A percentile compares a stretch with the other conserved stretches of the same genome.
phyloP scores from a whole-genome alignment of 2,888 invertebrate genomes.

The Meiosimyza platycephala region DNA sequence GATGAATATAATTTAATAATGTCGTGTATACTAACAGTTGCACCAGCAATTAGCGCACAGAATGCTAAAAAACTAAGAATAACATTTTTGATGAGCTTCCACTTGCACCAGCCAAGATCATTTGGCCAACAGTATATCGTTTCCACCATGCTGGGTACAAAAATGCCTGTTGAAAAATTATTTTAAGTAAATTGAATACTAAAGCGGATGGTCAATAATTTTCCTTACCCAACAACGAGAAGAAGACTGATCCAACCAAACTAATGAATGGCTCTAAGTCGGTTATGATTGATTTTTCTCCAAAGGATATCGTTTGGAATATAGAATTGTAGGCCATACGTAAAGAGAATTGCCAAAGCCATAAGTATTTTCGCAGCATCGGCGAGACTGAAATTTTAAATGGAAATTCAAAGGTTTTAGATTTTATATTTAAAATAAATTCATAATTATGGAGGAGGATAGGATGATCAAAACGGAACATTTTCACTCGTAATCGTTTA shows the following conservation, averaged over 20 bases:
- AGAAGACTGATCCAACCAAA: slow-evolving; percentile 82
- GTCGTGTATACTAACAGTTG: slow-evolving; percentile 63
- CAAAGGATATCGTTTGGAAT: slow-evolving; percentile 94
- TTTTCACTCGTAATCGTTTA: too few relatives aligned
- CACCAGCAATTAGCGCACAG: slow-evolving; percentile 77
- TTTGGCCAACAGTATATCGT: slow-evolving; percentile 78
- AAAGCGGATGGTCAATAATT: background rate
- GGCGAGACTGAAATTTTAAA: slow-evolving; percentile 72
- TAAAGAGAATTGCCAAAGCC: slow-evolving; percentile 89
- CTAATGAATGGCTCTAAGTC: slow-evolving; percentile 88
- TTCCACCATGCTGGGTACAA: slow-evolving; percentile 80
- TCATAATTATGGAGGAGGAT: background rate
- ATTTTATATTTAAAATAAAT: background rate
- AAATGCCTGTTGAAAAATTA: slow-evolving; percentile 75
- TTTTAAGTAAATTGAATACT: background rate
- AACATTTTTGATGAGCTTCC: slow-evolving; percentile 77
- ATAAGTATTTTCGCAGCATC: slow-evolving; percentile 87
- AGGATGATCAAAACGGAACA: too few relatives aligned
- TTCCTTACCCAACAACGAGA: slow-evolving; percentile 70
- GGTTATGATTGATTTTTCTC: slow-evolving; percentile 75
- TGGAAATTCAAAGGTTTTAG: slow-evolving; percentile 12
- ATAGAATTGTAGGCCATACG: slow-evolving; percentile 94
- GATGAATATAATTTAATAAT: slow-evolving; percentile 56
- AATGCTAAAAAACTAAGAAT: slow-evolving; percentile 73
- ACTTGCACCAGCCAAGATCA: slow-evolving; percentile 73